Conservation (phyloP, 2,113 vertebrate species). For the Grantiella picta region DNA sequence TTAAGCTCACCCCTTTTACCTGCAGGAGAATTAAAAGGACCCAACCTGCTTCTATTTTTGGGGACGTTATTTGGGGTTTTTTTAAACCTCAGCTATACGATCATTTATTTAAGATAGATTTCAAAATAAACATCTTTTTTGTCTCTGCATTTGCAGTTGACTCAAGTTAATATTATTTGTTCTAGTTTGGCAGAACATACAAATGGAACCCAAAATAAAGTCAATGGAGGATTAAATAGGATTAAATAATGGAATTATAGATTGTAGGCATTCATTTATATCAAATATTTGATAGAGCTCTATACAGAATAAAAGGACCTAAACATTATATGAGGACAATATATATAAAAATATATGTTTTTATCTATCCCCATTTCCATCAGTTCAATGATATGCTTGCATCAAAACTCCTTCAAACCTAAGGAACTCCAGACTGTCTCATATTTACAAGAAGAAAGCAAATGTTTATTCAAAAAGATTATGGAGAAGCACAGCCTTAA, state of each 20-base stretch:
- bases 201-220: not conserved
- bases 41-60: not conserved
- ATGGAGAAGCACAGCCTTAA: not conserved
- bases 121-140: not conserved
- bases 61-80: rapidly evolving
- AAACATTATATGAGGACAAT: not conserved
- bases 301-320: not conserved
- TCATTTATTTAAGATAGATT: not conserved
- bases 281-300: not conserved
- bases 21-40: not conserved
- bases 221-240: not conserved
- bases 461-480: not conserved
- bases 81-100: not conserved
- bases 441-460: not conserved
- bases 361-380: not conserved
- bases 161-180: not conserved
- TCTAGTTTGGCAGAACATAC: not conserved
- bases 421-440: not conserved
- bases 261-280: not conserved
- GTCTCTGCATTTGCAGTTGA: not conserved
- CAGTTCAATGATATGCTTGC: not conserved
- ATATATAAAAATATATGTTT: not conserved
- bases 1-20: not conserved
- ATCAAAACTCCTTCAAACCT: not conserved
- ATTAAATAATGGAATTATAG: not conserved